phyloP scores from a whole-genome alignment of 2,888 invertebrate species.

The Hirtodrosophila alboralis region DNA sequence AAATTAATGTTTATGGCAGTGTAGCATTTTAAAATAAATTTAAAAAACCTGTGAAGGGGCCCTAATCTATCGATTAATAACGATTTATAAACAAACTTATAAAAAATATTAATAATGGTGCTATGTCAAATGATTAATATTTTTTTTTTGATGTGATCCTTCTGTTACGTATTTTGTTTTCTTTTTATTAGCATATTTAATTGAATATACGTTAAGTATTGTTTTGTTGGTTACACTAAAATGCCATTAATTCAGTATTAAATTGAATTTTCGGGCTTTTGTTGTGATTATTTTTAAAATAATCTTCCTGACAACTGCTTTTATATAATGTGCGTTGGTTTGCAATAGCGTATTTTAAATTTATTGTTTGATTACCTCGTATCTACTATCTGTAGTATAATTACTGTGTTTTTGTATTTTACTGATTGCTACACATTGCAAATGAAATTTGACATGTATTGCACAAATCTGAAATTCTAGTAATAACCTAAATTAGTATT shows the following conservation, averaged over 20 bases:
- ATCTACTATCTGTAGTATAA: conserved; percentile 32
- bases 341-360: conserved; percentile 42
- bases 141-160: conserved; percentile 11
- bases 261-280: conserved; percentile 39
- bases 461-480: conserved; percentile 34
- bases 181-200: conserved; percentile 51
- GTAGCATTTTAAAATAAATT: conserved; percentile 46
- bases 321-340: conserved; percentile 64
- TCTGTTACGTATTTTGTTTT: conserved; percentile 56
- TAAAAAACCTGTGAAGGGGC: not conserved
- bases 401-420: conserved; percentile 40
- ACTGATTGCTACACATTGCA: conserved; percentile 75
- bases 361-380: conserved; percentile 37
- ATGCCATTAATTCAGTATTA: conserved; percentile 73
- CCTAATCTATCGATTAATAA: conserved; percentile 1
- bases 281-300: conserved; percentile 12
- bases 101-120: conserved; percentile 1
- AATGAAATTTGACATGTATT: conserved; percentile 52
- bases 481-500: conserved; percentile 25
- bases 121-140: conserved; percentile 6
- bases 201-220: conserved; percentile 46
- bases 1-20: conserved; percentile 63
- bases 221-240: conserved; percentile 54
- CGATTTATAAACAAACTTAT: conserved; percentile 2
- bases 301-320: conserved; percentile 28